These are phyloP conservation scores for Oscarella lobularis DNA, from an alignment of 37 sponge, comb jelly and placozoan genomes.

Conservation along the genomic window DNA sequence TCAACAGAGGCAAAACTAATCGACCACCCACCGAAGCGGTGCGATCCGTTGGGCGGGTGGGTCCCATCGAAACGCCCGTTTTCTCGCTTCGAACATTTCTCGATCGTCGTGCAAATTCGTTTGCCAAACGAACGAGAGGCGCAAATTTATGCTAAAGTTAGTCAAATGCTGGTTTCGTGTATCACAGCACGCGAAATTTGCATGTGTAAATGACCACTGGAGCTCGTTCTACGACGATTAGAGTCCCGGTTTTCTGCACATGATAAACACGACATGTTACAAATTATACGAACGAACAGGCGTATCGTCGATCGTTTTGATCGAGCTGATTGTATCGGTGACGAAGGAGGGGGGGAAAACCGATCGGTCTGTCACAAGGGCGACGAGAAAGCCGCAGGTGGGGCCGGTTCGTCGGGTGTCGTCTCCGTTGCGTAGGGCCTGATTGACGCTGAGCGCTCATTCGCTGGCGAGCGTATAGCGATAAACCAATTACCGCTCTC, in stretches of 20 bases:
- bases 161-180: neutral
- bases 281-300: too few relatives aligned
- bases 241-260: too few relatives aligned
- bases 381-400: neutral
- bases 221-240: too few relatives aligned
- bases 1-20: neutral
- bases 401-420: neutral
- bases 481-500: neutral
- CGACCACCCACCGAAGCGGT: neutral
- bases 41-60: neutral
- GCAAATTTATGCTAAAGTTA: neutral
- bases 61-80: neutral
- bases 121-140: neutral
- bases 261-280: too few relatives aligned
- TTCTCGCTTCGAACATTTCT: neutral
- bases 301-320: too few relatives aligned
- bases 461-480: neutral
- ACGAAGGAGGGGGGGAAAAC: neutral
- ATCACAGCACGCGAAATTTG: neutral
- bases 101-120: neutral
- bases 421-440: neutral
- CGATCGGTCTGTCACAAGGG: neutral
- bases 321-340: neutral
- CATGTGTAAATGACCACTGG: neutral
- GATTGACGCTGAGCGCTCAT: neutral